phyloP scores from a whole-genome alignment of 2,797 vertebrate genomes.

The Sebastes steindachneri region DNA sequence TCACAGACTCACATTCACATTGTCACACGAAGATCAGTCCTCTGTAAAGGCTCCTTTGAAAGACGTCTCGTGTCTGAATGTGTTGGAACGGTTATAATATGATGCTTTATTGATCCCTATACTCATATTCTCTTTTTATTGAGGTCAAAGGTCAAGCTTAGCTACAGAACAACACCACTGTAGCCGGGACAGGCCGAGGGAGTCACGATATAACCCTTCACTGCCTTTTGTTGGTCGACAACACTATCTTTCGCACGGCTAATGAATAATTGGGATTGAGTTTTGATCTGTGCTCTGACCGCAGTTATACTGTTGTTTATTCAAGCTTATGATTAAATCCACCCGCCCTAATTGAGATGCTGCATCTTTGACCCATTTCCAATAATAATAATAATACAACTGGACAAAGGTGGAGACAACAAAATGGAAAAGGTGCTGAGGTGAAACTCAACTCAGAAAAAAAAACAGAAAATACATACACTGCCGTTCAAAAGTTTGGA shows the following conservation, averaged over 20 bases:
- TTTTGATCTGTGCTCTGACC: constrained; percentile 11
- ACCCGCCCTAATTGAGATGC: not conserved
- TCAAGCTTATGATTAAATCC: not conserved
- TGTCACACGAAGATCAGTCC: not conserved
- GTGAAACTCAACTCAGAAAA: not conserved
- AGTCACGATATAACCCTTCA: constrained; percentile 6
- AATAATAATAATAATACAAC: not conserved
- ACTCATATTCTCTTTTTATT: constrained; percentile 22
- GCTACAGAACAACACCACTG: constrained; percentile 10
- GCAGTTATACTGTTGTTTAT: constrained; percentile 12
- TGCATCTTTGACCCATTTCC: not conserved
- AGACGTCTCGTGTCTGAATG: not conserved
- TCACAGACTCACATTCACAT: not conserved
- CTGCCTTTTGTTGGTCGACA: constrained; percentile 19
- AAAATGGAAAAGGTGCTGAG: not conserved
- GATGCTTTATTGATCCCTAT: constrained; percentile 28
- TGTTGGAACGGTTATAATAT: not conserved
- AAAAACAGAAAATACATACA: accelerated
- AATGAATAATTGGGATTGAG: constrained; percentile 14
- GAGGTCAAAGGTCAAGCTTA: constrained; percentile 47
- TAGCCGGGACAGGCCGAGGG: not conserved
- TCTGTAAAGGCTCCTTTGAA: not conserved
- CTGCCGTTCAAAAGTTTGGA: not conserved
- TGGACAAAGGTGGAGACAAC: not conserved
- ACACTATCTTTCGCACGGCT: not conserved